Percentiles rank a stretch among this genome's conserved stretches.
phyloP scores from a whole-genome alignment of 2,113 vertebrate species.

The Madoqua kirkii region DNA sequence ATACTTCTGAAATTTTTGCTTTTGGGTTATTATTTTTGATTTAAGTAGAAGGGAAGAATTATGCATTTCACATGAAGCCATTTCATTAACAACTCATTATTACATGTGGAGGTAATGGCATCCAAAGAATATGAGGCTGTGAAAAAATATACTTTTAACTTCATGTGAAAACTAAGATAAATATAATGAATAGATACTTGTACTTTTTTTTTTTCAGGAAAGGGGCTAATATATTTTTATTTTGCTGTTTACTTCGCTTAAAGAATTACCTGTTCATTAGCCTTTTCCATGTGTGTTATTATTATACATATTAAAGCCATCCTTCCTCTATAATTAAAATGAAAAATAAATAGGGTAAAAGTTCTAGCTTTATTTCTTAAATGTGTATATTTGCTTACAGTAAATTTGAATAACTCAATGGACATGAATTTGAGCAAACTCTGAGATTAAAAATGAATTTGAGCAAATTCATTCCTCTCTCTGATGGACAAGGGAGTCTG shows the following conservation, averaged over 20 bases:
- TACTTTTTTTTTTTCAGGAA: neutral
- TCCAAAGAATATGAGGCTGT: neutral
- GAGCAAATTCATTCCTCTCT: neutral
- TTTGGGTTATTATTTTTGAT: neutral
- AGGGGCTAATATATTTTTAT: neutral
- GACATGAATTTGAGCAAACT: neutral
- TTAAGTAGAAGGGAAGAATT: neutral
- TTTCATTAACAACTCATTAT: neutral
- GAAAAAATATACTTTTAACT: neutral
- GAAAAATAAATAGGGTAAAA: neutral
- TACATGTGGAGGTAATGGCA: neutral
- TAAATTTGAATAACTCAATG: neutral
- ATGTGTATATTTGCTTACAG: neutral
- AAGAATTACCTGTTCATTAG: neutral
- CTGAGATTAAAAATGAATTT: neutral
- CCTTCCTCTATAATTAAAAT: neutral
- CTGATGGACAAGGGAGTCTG: neutral
- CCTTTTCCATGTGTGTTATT: neutral
- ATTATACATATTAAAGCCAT: neutral
- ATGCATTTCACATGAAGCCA: neutral
- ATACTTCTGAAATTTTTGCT: neutral
- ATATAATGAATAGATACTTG: neutral
- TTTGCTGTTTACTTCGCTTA: neutral
- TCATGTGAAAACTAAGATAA: neutral
- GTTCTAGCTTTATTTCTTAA: neutral